phyloP scores from a whole-genome alignment of 2,113 vertebrate genomes.

The Hystrix cristata region DNA sequence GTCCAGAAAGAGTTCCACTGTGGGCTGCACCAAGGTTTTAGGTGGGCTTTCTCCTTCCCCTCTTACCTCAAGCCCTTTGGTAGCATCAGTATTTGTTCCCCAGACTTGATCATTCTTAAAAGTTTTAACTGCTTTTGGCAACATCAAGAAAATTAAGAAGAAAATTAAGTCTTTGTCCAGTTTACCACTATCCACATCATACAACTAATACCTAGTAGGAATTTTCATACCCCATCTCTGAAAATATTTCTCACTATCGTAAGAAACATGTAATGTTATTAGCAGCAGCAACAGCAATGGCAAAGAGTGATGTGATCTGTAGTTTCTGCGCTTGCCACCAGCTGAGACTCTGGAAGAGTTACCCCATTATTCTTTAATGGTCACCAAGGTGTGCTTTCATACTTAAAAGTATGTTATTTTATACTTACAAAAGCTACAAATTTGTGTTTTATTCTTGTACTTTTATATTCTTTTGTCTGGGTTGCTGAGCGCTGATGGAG shows the following conservation, averaged over 20 bases:
- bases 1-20: background rate
- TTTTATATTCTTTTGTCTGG: background rate
- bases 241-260: constrained; percentile 16
- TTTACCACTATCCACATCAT: background rate
- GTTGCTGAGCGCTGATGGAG: constrained; percentile 13
- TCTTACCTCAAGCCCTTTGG: constrained; percentile 26
- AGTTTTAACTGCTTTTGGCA: background rate
- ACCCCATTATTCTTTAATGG: background rate
- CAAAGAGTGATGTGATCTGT: background rate
- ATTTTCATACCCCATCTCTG: background rate
- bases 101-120: background rate
- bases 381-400: too few relatives aligned
- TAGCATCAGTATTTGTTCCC: background rate
- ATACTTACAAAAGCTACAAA: background rate
- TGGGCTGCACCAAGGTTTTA: background rate
- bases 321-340: background rate
- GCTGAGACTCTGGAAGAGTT: background rate
- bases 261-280: background rate
- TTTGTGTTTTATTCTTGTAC: background rate
- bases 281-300: background rate
- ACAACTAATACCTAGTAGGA: background rate
- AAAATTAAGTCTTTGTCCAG: constrained; percentile 36
- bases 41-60: background rate
- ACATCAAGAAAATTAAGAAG: background rate
- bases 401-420: background rate